A percentile compares a stretch with the other conserved stretches of the same genome.
These are phyloP conservation scores for Carassius gibelio DNA, from an alignment of 2,113 vertebrate species.

Conservation along the genomic window DNA sequence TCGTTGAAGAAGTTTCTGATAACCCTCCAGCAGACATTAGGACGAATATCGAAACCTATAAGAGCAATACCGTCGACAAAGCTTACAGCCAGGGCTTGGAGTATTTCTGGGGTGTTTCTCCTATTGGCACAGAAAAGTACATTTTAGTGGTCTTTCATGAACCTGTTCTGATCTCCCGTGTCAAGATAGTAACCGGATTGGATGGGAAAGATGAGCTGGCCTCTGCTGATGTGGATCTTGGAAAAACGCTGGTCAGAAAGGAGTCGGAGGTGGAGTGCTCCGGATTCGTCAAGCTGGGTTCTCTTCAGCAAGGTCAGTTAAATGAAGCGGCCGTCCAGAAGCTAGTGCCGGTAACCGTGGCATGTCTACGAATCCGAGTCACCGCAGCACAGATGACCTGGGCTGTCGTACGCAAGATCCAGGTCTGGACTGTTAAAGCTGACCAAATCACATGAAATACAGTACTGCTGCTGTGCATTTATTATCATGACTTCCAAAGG, in stretches of 20 bases:
- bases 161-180: slow-evolving; percentile 62
- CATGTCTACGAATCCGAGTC: slow-evolving; percentile 79
- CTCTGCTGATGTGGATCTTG: slow-evolving; percentile 76
- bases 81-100: slow-evolving; percentile 73
- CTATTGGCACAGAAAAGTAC: slow-evolving; percentile 66
- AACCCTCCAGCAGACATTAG: slow-evolving; percentile 77
- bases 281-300: slow-evolving; percentile 70
- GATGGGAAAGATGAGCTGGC: slow-evolving; percentile 64
- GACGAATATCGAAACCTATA: slow-evolving; percentile 70
- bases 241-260: slow-evolving; percentile 27
- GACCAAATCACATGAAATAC: not conserved
- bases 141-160: slow-evolving; percentile 73
- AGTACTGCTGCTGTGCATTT: not conserved
- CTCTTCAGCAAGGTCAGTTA: slow-evolving; percentile 73
- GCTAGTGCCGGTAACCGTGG: slow-evolving; percentile 39
- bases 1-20: slow-evolving; percentile 63
- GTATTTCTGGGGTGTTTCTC: slow-evolving; percentile 77
- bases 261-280: slow-evolving; percentile 60
- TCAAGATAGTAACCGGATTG: slow-evolving; percentile 76
- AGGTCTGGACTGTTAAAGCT: slow-evolving; percentile 44
- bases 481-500: not conserved
- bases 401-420: slow-evolving; percentile 78
- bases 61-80: slow-evolving; percentile 63
- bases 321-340: slow-evolving; percentile 68
- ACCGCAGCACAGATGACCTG: slow-evolving; percentile 75